A percentile compares a stretch with the other conserved stretches of the same genome.
Conservation (phyloP, 2,113 vertebrate species). For the Toxostoma redivivum region DNA sequence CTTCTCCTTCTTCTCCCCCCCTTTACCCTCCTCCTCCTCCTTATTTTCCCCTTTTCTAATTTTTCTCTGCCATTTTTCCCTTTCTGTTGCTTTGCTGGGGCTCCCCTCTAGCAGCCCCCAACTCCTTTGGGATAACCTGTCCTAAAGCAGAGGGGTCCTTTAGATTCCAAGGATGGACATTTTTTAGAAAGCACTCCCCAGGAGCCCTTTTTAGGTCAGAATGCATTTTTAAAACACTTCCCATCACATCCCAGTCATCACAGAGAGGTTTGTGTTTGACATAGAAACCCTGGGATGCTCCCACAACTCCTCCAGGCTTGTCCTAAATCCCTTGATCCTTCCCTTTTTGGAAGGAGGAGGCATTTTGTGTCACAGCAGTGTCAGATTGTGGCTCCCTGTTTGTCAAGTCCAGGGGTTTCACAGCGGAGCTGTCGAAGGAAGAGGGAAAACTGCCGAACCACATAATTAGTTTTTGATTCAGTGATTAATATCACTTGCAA, state of each 20-base stretch:
- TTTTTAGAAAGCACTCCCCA: background rate
- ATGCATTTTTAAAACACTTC: background rate
- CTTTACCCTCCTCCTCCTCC: background rate
- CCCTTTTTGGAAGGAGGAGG: background rate
- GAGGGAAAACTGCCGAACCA: slow-evolving; percentile 24
- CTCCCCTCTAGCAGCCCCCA: background rate
- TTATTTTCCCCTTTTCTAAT: rapidly evolving
- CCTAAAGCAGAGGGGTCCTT: background rate
- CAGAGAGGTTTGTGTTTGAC: background rate
- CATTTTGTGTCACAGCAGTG: background rate
- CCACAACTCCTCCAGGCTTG: background rate
- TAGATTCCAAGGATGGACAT: background rate
- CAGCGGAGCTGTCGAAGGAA: background rate
- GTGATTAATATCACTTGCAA: slow-evolving; percentile 44
- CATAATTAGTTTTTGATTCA: slow-evolving; percentile 61
- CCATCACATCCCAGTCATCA: background rate
- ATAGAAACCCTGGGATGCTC: background rate
- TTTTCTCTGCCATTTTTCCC: background rate
- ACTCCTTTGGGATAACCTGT: background rate
- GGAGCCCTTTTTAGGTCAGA: background rate
- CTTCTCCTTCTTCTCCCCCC: rapidly evolving
- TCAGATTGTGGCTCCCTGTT: background rate
- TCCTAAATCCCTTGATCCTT: background rate
- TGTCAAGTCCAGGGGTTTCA: background rate
- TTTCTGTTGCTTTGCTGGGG: background rate